Evolutionary conservation across 2,113 vertebrate genomes (phyloP).

Genomic region (Notarius quadriscutis): DNA sequence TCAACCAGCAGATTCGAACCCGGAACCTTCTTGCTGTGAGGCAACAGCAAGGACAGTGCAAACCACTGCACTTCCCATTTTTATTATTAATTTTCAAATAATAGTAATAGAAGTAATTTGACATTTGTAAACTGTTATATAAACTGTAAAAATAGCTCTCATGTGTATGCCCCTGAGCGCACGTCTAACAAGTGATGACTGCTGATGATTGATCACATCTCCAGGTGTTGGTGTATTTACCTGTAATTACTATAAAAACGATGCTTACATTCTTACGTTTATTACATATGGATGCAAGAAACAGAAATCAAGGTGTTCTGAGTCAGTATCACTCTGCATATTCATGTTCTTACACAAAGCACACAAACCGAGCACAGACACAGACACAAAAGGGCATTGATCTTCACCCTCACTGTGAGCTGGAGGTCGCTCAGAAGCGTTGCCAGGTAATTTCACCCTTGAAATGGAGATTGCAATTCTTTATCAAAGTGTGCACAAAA

Average conservation of each 20-base stretch:
- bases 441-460: constrained; percentile 17
- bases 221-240: background rate
- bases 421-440: background rate
- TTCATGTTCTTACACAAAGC: constrained; percentile 1
- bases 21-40: no score
- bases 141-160: background rate
- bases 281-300: background rate
- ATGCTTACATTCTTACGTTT: background rate
- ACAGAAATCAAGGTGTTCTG: background rate
- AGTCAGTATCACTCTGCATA: background rate
- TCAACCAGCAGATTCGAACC: no score
- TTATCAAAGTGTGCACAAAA: constrained; percentile 1
- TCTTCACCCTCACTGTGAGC: background rate
- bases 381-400: constrained; percentile 11
- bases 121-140: background rate
- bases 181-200: background rate
- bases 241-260: background rate
- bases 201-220: background rate
- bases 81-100: background rate
- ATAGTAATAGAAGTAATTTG: background rate
- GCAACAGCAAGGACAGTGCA: no score
- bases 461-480: constrained; percentile 11
- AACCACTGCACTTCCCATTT: no score
- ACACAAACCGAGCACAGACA: background rate
- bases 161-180: background rate